Evolutionary conservation across 2,113 vertebrate species (phyloP).

Genomic region (Morone saxatilis): DNA sequence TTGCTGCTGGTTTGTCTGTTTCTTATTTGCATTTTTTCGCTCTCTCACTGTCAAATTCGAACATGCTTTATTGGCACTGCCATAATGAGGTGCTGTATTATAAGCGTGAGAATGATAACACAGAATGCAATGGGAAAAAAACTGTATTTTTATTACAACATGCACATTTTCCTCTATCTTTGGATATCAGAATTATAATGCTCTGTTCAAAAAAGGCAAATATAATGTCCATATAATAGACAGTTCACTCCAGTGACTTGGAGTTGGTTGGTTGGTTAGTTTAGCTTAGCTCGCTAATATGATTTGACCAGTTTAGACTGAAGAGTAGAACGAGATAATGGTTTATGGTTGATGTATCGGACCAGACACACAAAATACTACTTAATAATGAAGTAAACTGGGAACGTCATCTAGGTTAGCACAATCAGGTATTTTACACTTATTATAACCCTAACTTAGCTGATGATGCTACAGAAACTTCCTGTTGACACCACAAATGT

Average conservation of each 20-base stretch:
- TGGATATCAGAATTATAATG: neutral
- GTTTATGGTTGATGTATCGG: too few species aligned
- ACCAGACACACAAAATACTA: too few species aligned
- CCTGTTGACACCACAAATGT: too few species aligned
- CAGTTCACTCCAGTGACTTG: too few species aligned
- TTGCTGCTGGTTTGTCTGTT: constrained; percentile 10
- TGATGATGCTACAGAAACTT: too few species aligned
- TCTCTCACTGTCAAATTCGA: constrained; percentile 14
- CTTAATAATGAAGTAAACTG: too few species aligned
- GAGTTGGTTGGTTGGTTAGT: too few species aligned
- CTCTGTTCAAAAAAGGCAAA: neutral
- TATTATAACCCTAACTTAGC: too few species aligned
- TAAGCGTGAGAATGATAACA: neutral
- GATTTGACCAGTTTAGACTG: too few species aligned
- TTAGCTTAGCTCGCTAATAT: neutral
- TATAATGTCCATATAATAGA: too few species aligned
- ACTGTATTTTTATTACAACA: neutral
- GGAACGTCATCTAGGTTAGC: too few species aligned
- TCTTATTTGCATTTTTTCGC: constrained; percentile 37
- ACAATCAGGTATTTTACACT: too few species aligned
- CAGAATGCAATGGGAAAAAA: neutral
- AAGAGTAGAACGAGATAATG: neutral
- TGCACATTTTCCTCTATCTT: neutral
- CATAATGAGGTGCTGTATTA: neutral
- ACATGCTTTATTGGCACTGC: neutral